Conservation (phyloP, 1,140 invertebrate genomes). For the Drosophila seguyi region DNA sequence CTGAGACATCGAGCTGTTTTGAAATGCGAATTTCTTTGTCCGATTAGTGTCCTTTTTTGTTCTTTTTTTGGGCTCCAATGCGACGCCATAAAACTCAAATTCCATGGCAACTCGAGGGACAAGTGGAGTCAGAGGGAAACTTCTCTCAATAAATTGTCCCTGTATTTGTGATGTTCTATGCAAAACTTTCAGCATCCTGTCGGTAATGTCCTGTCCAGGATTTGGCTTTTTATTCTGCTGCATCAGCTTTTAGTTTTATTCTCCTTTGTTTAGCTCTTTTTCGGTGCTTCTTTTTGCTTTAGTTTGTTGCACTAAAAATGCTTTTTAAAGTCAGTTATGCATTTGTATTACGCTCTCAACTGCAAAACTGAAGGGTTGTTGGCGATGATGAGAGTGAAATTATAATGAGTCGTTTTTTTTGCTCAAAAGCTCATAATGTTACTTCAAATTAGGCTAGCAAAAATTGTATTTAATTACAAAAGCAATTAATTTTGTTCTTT, state of each 20-base stretch:
- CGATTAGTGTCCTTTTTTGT: slow-evolving; percentile 24
- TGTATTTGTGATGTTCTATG: slow-evolving; percentile 47
- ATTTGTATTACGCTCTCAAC: slow-evolving; percentile 30
- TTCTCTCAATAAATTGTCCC: slow-evolving; percentile 39
- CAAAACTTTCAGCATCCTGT: slow-evolving; percentile 42
- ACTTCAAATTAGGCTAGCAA: neutral
- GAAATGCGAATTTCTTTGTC: slow-evolving; percentile 41
- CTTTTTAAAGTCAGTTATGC: slow-evolving; percentile 12
- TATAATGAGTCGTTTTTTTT: neutral
- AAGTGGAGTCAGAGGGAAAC: slow-evolving; percentile 5
- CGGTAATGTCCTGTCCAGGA: slow-evolving; percentile 45
- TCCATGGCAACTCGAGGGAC: slow-evolving; percentile 1
- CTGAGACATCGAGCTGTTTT: slow-evolving; percentile 18
- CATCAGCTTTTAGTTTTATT: slow-evolving; percentile 57
- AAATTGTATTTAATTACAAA: neutral
- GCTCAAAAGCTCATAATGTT: neutral
- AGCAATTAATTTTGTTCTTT: slow-evolving; percentile 5
- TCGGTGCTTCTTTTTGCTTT: neutral
- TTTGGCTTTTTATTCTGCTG: slow-evolving; percentile 36
- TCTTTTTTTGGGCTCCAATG: slow-evolving; percentile 4
- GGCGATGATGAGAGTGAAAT: neutral
- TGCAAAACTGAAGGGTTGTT: neutral
- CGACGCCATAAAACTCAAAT: slow-evolving; percentile 37
- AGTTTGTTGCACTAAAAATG: slow-evolving; percentile 9
- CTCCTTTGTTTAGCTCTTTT: slow-evolving; percentile 21